Conservation (phyloP, 2,113 vertebrate species). For the Motacilla alba region DNA sequence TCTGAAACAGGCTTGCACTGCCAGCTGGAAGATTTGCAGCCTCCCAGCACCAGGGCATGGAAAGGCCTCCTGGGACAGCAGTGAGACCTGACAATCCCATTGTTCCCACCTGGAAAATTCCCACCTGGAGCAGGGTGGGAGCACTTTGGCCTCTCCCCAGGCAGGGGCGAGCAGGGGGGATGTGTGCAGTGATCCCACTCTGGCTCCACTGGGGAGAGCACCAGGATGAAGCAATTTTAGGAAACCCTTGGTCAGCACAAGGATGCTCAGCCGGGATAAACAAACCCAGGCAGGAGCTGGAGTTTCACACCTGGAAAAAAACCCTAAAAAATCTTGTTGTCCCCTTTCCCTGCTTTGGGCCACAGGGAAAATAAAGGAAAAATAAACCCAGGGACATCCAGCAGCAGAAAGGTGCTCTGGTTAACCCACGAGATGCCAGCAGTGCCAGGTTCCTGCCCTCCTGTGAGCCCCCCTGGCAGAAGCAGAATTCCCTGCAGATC, state of each 20-base stretch:
- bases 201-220: background rate
- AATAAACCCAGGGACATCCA: background rate
- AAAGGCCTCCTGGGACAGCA: background rate
- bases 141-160: background rate
- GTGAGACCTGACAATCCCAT: background rate
- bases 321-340: background rate
- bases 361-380: background rate
- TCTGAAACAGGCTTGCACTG: background rate
- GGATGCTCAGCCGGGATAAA: background rate
- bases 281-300: background rate
- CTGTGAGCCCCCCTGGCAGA: background rate
- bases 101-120: background rate
- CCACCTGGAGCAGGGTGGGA: background rate
- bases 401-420: background rate
- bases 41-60: background rate
- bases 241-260: background rate
- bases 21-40: background rate
- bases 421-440: background rate
- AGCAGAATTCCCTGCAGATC: background rate
- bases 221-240: background rate
- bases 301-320: accelerated
- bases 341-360: background rate
- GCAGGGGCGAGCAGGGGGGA: background rate
- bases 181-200: background rate
- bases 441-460: background rate